Percentiles rank a stretch among this genome's conserved stretches.
Conservation (phyloP, 2,797 vertebrate species). For the Loriculus beryllinus region DNA sequence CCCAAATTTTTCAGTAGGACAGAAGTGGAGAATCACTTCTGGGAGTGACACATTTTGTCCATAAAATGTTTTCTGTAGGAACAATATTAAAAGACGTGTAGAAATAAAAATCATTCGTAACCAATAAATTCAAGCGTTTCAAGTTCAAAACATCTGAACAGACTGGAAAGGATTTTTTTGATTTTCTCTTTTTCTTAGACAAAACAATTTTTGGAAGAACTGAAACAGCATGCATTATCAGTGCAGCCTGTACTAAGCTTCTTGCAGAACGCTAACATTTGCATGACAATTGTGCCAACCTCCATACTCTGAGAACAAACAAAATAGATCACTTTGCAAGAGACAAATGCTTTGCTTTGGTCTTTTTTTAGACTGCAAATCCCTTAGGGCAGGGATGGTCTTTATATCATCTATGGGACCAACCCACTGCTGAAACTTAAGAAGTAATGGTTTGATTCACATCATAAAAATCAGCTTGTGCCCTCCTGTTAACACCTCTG, state of each 20-base stretch:
- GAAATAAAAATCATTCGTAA: not conserved
- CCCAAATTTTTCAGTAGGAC: not conserved
- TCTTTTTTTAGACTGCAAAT: slow-evolving; percentile 33
- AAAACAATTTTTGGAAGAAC: not conserved
- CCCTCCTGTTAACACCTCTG: not conserved
- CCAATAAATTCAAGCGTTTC: not conserved
- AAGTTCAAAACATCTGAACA: not conserved
- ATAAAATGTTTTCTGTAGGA: not conserved
- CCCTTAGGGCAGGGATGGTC: slow-evolving; percentile 10
- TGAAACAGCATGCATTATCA: not conserved
- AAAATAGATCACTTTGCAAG: slow-evolving; percentile 9
- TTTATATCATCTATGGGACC: not conserved
- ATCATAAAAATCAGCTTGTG: slow-evolving; percentile 3
- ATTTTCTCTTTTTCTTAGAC: not conserved
- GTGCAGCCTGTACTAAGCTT: not conserved
- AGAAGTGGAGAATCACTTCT: not conserved
- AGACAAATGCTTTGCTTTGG: not conserved
- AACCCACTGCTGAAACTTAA: not conserved
- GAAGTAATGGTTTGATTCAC: not conserved
- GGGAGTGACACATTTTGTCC: not conserved
- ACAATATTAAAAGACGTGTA: not conserved
- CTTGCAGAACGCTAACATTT: not conserved
- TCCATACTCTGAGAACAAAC: not conserved
- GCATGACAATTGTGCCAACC: not conserved
- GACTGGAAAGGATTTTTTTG: not conserved